A percentile compares a stretch with the other conserved stretches of the same genome.
Evolutionary conservation across 1,140 invertebrate species (phyloP).

Genomic region (Hypothenemus hampei): DNA sequence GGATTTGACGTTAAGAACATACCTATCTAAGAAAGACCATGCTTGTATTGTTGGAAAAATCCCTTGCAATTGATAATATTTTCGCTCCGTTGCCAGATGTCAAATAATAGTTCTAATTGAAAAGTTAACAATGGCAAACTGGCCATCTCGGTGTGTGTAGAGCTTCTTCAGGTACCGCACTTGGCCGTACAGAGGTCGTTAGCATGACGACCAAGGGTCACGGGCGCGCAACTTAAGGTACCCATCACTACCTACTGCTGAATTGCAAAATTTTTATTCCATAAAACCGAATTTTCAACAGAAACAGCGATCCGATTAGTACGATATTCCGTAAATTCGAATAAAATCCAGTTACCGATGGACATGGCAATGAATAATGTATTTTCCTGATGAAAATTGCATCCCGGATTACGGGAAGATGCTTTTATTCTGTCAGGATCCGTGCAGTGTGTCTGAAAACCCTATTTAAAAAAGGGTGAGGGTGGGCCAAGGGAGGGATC

Average conservation of each 20-base stretch:
- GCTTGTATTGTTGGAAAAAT: no score
- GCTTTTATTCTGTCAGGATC: constrained; percentile 14
- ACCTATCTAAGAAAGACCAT: no score
- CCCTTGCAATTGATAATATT: no score
- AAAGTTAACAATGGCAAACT: no score
- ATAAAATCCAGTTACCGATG: constrained; percentile 17
- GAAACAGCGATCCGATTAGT: background rate
- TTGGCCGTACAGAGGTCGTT: constrained; percentile 21
- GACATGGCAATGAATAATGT: constrained; percentile 22
- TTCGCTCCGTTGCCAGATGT: no score
- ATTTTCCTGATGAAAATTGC: constrained; percentile 22
- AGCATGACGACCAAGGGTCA: constrained; percentile 22
- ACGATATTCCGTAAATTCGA: background rate
- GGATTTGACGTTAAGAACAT: no score
- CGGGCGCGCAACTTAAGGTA: constrained; percentile 2
- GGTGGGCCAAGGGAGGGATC: no score
- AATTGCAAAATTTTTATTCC: background rate
- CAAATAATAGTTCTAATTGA: no score
- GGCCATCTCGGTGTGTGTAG: no score
- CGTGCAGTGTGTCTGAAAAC: constrained; percentile 8
- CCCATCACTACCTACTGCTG: background rate
- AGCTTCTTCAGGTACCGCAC: constrained; percentile 15
- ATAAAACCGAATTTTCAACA: background rate
- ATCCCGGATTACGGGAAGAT: constrained; percentile 14
- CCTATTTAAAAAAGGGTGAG: constrained; percentile 14